Evolutionary conservation across 2,113 vertebrate genomes (phyloP).

Genomic region (Gorsachius goisagi): DNA sequence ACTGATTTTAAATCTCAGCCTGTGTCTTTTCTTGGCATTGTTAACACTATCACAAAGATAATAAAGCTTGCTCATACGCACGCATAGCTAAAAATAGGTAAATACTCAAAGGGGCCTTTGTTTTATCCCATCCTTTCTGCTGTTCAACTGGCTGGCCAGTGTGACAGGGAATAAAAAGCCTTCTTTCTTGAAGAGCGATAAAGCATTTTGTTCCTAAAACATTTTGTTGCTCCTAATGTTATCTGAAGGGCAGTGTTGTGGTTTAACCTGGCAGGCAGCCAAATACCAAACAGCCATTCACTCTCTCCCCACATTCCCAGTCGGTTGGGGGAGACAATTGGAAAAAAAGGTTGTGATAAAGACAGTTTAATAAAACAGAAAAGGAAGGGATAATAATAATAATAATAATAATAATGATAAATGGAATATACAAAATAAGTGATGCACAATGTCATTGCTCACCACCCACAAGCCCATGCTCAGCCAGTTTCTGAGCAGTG

Average conservation of each 20-base stretch:
- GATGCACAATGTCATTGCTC: too few species aligned
- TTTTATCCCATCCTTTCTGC: neutral
- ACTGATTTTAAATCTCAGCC: neutral
- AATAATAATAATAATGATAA: too few species aligned
- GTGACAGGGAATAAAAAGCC: neutral
- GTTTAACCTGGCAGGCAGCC: too few species aligned
- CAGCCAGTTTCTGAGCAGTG: too few species aligned
- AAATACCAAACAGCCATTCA: too few species aligned
- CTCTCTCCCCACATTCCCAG: too few species aligned
- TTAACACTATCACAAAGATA: neutral
- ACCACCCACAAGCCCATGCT: too few species aligned
- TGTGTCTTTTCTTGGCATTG: neutral
- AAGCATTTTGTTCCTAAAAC: neutral
- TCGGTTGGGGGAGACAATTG: too few species aligned
- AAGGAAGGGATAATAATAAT: too few species aligned
- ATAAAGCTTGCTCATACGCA: neutral
- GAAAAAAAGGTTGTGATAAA: too few species aligned
- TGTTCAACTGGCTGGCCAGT: neutral
- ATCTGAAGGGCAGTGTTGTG: neutral
- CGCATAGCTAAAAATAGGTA: neutral
- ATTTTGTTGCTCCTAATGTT: neutral
- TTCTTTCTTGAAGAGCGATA: neutral
- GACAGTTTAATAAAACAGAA: too few species aligned
- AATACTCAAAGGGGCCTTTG: neutral
- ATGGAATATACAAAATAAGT: too few species aligned